phyloP scores from a whole-genome alignment of 2,113 vertebrate genomes.

The Pica pica region DNA sequence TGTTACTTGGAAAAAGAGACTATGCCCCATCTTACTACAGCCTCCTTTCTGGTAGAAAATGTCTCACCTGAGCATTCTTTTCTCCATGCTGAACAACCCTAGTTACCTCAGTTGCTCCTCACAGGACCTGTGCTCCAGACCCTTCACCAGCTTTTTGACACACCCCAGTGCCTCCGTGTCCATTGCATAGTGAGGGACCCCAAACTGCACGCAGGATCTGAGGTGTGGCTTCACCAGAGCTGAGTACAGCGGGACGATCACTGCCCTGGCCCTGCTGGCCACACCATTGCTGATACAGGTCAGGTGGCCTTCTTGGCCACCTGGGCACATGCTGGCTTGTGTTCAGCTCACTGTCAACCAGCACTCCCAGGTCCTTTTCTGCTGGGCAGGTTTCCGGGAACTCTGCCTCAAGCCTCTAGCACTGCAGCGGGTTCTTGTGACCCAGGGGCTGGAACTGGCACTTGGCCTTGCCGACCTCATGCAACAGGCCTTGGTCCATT shows the following conservation, averaged over 20 bases:
- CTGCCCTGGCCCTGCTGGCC: background rate
- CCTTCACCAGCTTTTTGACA: background rate
- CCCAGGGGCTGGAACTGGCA: background rate
- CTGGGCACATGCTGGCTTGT: too few relatives aligned
- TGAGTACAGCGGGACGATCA: accelerated
- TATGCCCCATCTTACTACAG: background rate
- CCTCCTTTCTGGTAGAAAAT: background rate
- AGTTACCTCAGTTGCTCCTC: background rate
- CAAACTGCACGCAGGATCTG: background rate
- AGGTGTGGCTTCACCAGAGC: background rate
- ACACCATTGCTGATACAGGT: background rate
- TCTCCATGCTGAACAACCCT: background rate
- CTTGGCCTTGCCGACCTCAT: background rate
- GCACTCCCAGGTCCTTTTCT: background rate
- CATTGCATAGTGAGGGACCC: accelerated
- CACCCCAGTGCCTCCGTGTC: background rate
- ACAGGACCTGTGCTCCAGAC: background rate
- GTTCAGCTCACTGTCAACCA: accelerated
- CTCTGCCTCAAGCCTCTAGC: background rate
- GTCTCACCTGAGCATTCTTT: background rate
- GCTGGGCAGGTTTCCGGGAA: background rate
- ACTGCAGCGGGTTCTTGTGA: background rate
- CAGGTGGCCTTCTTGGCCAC: background rate
- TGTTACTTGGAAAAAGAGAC: background rate
- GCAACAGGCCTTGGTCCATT: background rate